Percentiles rank a stretch among this genome's conserved stretches.
phyloP scores from a whole-genome alignment of 2,888 invertebrate genomes.

The Callinectes sapidus region DNA sequence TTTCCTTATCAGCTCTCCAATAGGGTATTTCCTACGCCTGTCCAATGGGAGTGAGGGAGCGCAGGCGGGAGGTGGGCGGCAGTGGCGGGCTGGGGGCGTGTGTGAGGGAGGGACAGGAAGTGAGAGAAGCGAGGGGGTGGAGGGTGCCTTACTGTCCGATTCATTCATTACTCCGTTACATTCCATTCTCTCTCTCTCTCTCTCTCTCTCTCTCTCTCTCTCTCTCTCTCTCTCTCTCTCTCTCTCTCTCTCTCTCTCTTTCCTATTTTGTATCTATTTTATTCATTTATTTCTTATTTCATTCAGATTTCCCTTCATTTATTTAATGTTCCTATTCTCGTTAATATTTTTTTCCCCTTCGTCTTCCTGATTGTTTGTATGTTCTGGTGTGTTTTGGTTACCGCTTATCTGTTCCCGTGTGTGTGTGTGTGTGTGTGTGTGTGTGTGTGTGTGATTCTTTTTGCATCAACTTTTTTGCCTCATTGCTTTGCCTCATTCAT shows the following conservation, averaged over 20 bases:
- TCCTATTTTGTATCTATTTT: neutral
- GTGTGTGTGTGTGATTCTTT: neutral
- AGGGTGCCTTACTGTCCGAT: neutral
- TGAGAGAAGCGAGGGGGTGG: neutral
- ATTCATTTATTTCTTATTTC: neutral
- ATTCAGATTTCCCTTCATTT: neutral
- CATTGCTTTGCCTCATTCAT: neutral
- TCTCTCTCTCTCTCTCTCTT: neutral
- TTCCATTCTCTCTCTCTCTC: neutral
- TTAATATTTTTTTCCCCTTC: neutral
- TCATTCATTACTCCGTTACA: conserved; percentile 12
- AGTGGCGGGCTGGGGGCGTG: neutral
- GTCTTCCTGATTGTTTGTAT: neutral
- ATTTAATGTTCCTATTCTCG: neutral
- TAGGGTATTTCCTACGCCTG: neutral
- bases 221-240: neutral
- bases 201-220: neutral
- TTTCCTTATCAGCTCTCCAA: conserved; percentile 13
- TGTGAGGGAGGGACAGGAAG: conserved; percentile 14
- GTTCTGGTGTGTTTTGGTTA: neutral
- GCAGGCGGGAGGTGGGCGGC: neutral
- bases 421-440: conserved; percentile 19
- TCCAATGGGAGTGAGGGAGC: neutral
- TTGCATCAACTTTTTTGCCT: neutral
- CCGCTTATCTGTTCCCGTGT: neutral